A percentile compares a stretch with the other conserved stretches of the same genome.
These are phyloP conservation scores for Tiliqua scincoides DNA, from an alignment of 2,113 vertebrate genomes.

Conservation along the genomic window DNA sequence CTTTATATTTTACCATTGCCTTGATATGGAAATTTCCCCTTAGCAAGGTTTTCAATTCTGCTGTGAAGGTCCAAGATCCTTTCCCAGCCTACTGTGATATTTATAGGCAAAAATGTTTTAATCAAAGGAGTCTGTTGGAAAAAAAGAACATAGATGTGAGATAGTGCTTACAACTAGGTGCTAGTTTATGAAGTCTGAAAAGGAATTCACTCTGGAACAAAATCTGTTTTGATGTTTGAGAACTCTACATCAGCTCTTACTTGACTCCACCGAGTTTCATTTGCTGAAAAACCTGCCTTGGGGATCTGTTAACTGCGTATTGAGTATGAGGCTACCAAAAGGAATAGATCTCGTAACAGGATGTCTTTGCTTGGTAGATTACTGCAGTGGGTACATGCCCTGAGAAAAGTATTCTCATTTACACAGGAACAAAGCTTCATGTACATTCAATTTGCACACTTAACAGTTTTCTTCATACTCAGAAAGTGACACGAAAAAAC, in stretches of 20 bases:
- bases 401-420: background rate
- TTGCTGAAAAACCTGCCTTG: background rate
- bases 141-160: background rate
- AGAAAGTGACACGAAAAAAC: background rate
- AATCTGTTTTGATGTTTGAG: constrained; percentile 3
- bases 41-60: background rate
- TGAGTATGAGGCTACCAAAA: background rate
- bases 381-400: background rate
- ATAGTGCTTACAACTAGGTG: background rate
- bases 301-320: background rate
- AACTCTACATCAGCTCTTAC: constrained; percentile 1
- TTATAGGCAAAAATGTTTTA: background rate
- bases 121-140: background rate
- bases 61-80: background rate
- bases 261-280: background rate
- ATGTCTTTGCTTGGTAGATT: background rate
- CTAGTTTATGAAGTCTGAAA: constrained; percentile 1
- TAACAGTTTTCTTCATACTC: background rate
- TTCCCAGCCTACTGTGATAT: background rate
- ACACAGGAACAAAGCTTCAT: background rate
- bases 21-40: constrained; percentile 11
- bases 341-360: background rate
- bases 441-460: background rate
- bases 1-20: background rate
- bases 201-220: background rate